Evolutionary conservation across 1,140 invertebrate species (phyloP), one percentile per base, ranked within the genome.

Genomic region (Sarcophaga bullata): DNA sequence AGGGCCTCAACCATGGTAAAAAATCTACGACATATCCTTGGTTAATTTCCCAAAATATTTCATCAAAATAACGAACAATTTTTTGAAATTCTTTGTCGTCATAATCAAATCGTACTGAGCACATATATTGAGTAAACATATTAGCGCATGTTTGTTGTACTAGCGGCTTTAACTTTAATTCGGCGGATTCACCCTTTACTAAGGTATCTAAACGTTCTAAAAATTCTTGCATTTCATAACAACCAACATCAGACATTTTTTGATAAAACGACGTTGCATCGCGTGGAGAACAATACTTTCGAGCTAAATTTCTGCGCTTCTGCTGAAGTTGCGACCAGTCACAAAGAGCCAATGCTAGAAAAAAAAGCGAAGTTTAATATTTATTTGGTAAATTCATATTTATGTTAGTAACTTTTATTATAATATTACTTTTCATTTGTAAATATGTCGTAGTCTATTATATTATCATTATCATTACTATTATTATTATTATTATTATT

Each of bases 11-110:
- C 92, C 95, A 95, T 0, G 97, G 96, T n/a, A 98, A 89, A 87
- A 98, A 97, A 86, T 98, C 97, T 0, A 96, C 93, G 0, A 95
- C 93, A 87, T 96, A 97, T 0, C 96, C 96, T 87, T 96, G 95
- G 87, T 97, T 97, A 75, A 98, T 95, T 87, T 97, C 96, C 92
- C 94, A 96, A 91, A 98, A 98, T 6, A 98, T 95, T 80, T 94
- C 93, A 85, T 97, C 96, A 86, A 97, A 98, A 84, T 93, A 93
- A 25, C 91, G 86, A 0, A 96, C 93, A 82, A 96, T 92, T 81
- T 93, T 91, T 10, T 89, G 86, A 90, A 96, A 97, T 6, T 92
- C 92, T 0, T 84, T 15, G 85, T 97, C 93, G 8, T 93, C 91
- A 37, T 93, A 91, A 6, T 93, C 92, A 85, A 96, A 97, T 5